Conservation (phyloP, 2,113 vertebrate species). For the Pangasianodon hypophthalmus region DNA sequence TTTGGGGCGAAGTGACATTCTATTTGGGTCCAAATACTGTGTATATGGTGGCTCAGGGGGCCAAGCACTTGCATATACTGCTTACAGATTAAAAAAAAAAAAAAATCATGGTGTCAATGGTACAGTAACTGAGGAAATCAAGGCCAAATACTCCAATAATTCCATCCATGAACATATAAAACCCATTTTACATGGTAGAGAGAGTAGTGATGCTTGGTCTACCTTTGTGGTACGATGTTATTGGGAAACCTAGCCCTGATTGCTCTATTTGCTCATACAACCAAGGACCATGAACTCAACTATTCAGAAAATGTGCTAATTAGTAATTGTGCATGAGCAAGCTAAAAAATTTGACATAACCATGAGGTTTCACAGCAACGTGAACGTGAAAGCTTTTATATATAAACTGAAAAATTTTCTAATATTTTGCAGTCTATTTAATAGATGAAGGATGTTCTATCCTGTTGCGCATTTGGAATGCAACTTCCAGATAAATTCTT, state of each 20-base stretch:
- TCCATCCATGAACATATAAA: background rate
- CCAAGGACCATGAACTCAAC: background rate
- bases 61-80: background rate
- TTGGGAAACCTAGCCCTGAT: background rate
- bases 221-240: background rate
- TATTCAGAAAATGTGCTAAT: background rate
- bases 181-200: no score
- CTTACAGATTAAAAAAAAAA: background rate
- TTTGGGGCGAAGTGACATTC: background rate
- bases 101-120: background rate
- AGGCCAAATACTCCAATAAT: background rate
- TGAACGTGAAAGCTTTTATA: no score
- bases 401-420: no score
- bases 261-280: no score
- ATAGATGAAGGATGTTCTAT: background rate
- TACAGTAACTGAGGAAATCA: background rate
- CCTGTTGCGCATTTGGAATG: no score
- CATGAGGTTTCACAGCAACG: no score
- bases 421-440: no score
- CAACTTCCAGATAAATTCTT: background rate
- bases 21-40: no score
- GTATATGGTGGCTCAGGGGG: background rate
- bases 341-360: no score
- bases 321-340: background rate
- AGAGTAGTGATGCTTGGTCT: background rate